These are phyloP conservation scores for Ips typographus DNA, from an alignment of 1,140 invertebrate species.

Conservation along the genomic window DNA sequence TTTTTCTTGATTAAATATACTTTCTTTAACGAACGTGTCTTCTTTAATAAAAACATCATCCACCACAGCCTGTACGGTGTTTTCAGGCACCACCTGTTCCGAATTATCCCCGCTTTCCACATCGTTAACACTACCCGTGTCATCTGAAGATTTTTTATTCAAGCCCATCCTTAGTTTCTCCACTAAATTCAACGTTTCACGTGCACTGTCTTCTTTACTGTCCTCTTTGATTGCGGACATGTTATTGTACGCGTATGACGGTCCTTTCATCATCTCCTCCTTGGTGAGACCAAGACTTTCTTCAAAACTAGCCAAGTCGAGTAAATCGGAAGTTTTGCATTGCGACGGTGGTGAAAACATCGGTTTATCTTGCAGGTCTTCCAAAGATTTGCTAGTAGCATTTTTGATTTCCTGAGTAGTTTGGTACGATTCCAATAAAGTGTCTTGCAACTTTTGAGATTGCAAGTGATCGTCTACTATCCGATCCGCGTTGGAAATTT, in stretches of 20 bases:
- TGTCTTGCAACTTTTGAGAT: conserved; percentile 26
- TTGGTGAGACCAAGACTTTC: conserved; percentile 65
- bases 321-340: conserved; percentile 62
- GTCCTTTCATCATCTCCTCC: conserved; percentile 59
- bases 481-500: conserved; percentile 36
- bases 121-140: conserved; percentile 33
- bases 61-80: neutral
- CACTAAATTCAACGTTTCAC: conserved; percentile 76
- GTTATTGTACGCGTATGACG: conserved; percentile 66
- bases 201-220: conserved; percentile 72
- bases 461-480: conserved; percentile 38
- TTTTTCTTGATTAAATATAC: neutral
- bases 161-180: conserved; percentile 72
- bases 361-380: conserved; percentile 52
- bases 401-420: conserved; percentile 30
- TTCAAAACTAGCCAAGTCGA: conserved; percentile 69
- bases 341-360: conserved; percentile 71
- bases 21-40: conserved; percentile 9
- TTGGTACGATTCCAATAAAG: conserved; percentile 16
- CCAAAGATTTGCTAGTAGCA: conserved; percentile 30
- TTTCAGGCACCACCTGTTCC: conserved; percentile 45
- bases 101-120: conserved; percentile 38
- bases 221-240: conserved; percentile 71
- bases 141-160: conserved; percentile 62
- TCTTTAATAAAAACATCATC: neutral